phyloP scores from a whole-genome alignment of 1,140 invertebrate species.

The Pectinophora gossypiella region DNA sequence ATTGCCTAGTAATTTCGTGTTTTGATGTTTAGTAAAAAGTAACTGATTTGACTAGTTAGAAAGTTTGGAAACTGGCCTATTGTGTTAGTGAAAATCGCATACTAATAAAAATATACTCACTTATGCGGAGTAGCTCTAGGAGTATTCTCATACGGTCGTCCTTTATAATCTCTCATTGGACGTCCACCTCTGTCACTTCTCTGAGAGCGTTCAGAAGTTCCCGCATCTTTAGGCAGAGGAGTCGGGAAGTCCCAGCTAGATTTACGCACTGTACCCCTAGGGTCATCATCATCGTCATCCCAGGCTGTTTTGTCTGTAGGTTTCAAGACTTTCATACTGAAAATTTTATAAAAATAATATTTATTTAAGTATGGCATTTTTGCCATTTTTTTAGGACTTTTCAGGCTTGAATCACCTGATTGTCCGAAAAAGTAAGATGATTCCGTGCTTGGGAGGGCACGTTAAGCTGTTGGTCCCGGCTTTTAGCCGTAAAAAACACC shows the following conservation, averaged over 20 bases:
- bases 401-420: too few species aligned
- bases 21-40: too few species aligned
- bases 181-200: constrained; percentile 40
- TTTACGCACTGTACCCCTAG: constrained; percentile 79
- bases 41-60: too few species aligned
- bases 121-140: constrained; percentile 90
- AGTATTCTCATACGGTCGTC: constrained; percentile 81
- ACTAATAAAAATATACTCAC: constrained; percentile 52
- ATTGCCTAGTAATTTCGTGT: too few species aligned
- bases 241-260: constrained; percentile 96
- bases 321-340: constrained; percentile 80
- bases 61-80: too few species aligned
- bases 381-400: too few species aligned
- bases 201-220: constrained; percentile 64
- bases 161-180: constrained; percentile 66
- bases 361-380: too few species aligned
- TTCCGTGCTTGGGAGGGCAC: too few species aligned
- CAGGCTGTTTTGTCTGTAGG: constrained; percentile 86
- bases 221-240: constrained; percentile 76
- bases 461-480: too few species aligned
- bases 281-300: constrained; percentile 93
- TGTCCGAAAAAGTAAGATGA: too few species aligned
- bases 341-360: constrained; percentile 18
- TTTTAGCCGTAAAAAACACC: too few species aligned
- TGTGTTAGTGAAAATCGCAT: too few species aligned